phyloP scores from a whole-genome alignment of 2,888 invertebrate genomes.

The Oxyteleia sp. region DNA sequence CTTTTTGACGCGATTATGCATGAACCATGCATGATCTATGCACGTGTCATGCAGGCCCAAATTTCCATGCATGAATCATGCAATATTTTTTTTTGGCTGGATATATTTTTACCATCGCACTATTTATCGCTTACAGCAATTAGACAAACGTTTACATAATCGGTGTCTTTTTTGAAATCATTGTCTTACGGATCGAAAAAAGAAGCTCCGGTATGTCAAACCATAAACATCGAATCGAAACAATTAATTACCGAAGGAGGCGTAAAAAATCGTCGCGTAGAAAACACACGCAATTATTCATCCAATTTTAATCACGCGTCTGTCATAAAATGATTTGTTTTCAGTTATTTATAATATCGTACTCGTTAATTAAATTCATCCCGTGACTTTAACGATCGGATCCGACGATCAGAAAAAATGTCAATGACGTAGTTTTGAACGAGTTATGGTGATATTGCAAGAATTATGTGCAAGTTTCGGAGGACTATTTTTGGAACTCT shows the following conservation, averaged over 20 bases:
- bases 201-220: constrained; percentile 3
- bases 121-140: constrained; percentile 17
- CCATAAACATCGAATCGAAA: constrained; percentile 14
- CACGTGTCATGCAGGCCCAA: too few species aligned
- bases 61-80: too few species aligned
- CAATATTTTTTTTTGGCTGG: too few species aligned
- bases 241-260: constrained; percentile 32
- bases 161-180: neutral
- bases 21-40: too few species aligned
- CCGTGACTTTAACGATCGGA: constrained; percentile 28
- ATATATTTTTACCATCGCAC: too few species aligned
- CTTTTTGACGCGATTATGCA: too few species aligned
- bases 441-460: neutral
- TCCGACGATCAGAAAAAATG: constrained; percentile 19
- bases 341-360: constrained; percentile 36
- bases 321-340: constrained; percentile 44
- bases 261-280: constrained; percentile 34
- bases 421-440: constrained; percentile 5
- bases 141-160: constrained; percentile 29
- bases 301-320: constrained; percentile 49
- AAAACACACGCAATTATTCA: constrained; percentile 46
- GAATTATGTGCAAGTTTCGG: too few species aligned
- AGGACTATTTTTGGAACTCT: too few species aligned
- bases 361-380: constrained; percentile 48
- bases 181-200: constrained; percentile 21